phyloP scores from a whole-genome alignment of 2,797 vertebrate species.

The Poecilia velifera region DNA sequence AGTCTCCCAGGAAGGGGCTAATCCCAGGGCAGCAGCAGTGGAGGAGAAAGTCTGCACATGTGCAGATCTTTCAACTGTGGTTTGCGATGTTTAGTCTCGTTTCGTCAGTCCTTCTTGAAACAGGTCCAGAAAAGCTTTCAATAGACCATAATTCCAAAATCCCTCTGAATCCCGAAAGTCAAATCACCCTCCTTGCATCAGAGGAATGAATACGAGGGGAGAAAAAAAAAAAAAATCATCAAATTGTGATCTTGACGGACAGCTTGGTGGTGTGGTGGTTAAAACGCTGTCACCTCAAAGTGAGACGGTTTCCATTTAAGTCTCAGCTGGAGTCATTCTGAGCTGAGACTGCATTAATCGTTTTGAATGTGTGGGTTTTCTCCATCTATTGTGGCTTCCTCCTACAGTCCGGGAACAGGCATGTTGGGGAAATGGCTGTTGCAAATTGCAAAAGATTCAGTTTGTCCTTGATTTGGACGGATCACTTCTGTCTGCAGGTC shows the following conservation, averaged over 20 bases:
- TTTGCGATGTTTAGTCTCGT: conserved; percentile 85
- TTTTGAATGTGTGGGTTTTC: background rate
- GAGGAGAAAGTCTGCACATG: conserved; percentile 74
- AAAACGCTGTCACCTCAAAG: background rate
- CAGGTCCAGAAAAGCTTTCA: conserved; percentile 94
- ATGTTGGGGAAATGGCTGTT: background rate
- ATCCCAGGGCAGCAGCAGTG: conserved; percentile 63
- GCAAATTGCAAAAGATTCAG: background rate
- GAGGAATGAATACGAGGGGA: conserved; percentile 1
- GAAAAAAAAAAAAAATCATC: conserved; percentile 42
- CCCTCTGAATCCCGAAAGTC: conserved; percentile 72
- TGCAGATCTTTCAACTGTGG: conserved; percentile 79
- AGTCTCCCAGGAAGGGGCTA: conserved; percentile 63
- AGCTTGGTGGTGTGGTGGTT: background rate
- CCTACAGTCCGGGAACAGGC: background rate
- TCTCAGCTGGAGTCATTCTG: conserved; percentile 5
- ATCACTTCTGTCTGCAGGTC: background rate
- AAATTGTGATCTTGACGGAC: conserved; percentile 44
- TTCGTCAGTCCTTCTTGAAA: conserved; percentile 88
- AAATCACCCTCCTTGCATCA: conserved; percentile 30
- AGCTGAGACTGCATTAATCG: background rate
- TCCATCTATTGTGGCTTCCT: background rate
- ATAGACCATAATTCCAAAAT: conserved; percentile 79
- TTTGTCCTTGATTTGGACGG: background rate
- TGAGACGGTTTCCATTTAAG: background rate